These are phyloP conservation scores for Aporrectodea caliginosa DNA, from an alignment of 1,140 invertebrate species.

Conservation along the genomic window DNA sequence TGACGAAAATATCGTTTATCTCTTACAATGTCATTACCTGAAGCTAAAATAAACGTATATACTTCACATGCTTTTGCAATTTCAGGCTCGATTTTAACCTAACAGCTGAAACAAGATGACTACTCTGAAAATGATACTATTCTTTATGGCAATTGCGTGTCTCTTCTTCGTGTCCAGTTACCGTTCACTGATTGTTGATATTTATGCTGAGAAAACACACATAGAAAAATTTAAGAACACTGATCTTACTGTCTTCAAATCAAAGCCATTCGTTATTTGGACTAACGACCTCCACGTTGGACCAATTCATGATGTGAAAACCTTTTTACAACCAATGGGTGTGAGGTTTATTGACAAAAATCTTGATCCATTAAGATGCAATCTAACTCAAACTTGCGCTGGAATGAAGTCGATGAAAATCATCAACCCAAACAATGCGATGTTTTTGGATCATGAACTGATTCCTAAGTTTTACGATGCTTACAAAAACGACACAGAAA, in stretches of 20 bases:
- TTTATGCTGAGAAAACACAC: too few relatives aligned
- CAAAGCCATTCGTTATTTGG: not conserved
- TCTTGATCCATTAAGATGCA: not conserved
- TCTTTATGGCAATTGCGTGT: too few relatives aligned
- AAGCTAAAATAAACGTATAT: too few relatives aligned
- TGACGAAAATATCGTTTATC: too few relatives aligned
- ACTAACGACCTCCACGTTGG: not conserved
- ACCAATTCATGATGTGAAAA: not conserved
- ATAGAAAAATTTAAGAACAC: too few relatives aligned
- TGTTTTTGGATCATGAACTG: not conserved
- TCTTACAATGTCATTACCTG: too few relatives aligned
- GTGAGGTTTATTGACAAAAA: not conserved
- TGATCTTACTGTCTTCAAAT: not conserved
- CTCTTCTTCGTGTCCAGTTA: too few relatives aligned
- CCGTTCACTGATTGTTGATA: too few relatives aligned
- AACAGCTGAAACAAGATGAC: too few relatives aligned
- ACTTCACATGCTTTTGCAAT: too few relatives aligned
- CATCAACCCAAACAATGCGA: not conserved
- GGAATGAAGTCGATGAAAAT: not conserved
- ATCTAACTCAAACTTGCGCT: not conserved
- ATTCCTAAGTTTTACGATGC: slow-evolving; percentile 24
- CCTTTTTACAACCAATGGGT: not conserved
- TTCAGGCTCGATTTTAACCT: too few relatives aligned
- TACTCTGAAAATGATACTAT: too few relatives aligned
- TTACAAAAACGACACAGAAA: slow-evolving; percentile 33